Percentiles rank a stretch among this genome's conserved stretches.
phyloP scores from a whole-genome alignment of 2,113 vertebrate genomes.

The Pluvianellus socialis region DNA sequence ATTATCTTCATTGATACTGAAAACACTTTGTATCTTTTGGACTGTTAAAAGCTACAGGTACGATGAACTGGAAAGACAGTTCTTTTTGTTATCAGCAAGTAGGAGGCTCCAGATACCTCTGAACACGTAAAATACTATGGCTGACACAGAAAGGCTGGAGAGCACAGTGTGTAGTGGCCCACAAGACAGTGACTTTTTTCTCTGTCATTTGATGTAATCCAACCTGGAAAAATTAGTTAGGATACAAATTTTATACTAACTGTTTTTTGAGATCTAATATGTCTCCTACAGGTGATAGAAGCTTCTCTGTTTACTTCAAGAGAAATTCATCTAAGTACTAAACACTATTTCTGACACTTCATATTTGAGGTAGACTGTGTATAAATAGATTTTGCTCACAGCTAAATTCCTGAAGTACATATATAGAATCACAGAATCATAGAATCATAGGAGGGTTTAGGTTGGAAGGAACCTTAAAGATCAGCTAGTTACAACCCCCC shows the following conservation, averaged over 20 bases:
- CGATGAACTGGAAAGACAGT: neutral
- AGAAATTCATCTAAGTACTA: neutral
- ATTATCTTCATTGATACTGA: conserved; percentile 97
- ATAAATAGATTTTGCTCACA: conserved; percentile 31
- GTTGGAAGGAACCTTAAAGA: too few species aligned
- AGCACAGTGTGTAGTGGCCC: neutral
- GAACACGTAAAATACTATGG: neutral
- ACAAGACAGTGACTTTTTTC: neutral
- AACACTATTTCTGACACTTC: neutral
- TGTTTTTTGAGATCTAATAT: neutral
- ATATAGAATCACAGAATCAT: neutral
- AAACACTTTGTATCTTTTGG: conserved; percentile 96
- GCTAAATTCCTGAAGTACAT: conserved; percentile 1
- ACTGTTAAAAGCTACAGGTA: neutral
- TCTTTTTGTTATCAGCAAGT: neutral
- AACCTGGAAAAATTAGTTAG: neutral
- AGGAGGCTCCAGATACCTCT: neutral
- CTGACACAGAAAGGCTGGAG: neutral
- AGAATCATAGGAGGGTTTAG: too few species aligned
- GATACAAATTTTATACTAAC: neutral
- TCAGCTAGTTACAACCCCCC: too few species aligned
- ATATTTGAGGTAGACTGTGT: neutral
- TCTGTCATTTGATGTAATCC: neutral
- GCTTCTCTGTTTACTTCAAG: neutral
- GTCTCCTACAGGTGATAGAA: neutral